Evolutionary conservation across 30 jellyfish, hydroid and myxozoan genomes (phyloP).

Genomic region (Hydractinia echinata): DNA sequence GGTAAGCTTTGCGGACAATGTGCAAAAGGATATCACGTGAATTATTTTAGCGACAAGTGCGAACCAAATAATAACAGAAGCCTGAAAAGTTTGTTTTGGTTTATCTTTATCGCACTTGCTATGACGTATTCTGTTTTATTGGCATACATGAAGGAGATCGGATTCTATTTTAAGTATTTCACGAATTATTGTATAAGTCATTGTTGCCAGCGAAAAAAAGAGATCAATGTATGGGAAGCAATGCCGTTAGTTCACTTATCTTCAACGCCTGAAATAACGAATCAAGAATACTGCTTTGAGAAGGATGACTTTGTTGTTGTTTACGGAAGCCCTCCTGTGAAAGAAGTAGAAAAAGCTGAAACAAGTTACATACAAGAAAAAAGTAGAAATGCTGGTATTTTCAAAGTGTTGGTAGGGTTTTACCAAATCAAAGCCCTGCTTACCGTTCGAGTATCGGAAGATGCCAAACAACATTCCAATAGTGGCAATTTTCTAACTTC

Average conservation of each 20-base stretch:
- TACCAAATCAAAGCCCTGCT: background rate
- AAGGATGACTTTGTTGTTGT: no score
- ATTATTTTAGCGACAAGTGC: background rate
- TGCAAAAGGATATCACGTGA: background rate
- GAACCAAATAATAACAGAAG: background rate
- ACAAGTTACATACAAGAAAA: background rate
- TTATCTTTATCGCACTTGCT: background rate
- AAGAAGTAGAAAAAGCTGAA: no score
- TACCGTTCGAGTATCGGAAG: background rate
- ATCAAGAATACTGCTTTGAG: no score
- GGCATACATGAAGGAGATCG: background rate
- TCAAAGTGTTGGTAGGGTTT: background rate
- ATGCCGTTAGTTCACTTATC: no score
- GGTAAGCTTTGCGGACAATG: conserved; percentile 19
- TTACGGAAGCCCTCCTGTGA: no score
- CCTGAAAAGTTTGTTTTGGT: background rate
- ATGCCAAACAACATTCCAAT: no score
- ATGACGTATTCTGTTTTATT: background rate
- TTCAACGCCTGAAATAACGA: no score
- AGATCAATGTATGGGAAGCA: no score
- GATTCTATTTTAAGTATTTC: no score
- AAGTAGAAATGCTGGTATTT: background rate
- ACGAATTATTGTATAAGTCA: no score
- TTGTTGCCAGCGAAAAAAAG: no score
- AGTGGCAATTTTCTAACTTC: no score